Evolutionary conservation across 2,797 vertebrate species (phyloP).

Genomic region (Cossypha polioptera): DNA sequence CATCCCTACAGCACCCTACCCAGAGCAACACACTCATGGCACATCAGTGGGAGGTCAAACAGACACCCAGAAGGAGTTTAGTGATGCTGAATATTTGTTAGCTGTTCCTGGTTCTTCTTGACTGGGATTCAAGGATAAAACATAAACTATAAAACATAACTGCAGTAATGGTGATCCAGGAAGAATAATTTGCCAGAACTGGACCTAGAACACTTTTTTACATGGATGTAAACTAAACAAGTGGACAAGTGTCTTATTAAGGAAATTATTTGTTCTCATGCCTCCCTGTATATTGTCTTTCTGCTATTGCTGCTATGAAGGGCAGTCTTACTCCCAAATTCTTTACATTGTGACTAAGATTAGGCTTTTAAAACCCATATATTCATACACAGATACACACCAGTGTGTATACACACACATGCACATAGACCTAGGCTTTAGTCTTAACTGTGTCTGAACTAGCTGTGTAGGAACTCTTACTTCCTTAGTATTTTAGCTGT

Average conservation of each 20-base stretch:
- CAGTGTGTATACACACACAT: rapidly evolving
- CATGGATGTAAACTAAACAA: not conserved
- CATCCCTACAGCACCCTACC: not conserved
- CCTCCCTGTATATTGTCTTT: not conserved
- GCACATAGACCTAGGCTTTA: not conserved
- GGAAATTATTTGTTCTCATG: not conserved
- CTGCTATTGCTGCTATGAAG: not conserved
- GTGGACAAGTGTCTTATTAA: not conserved
- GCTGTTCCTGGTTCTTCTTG: not conserved
- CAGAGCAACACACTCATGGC: not conserved
- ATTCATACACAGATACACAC: no score
- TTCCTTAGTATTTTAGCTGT: not conserved
- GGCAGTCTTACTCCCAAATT: not conserved
- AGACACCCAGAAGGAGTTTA: not conserved
- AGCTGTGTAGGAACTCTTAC: not conserved
- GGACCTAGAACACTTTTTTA: not conserved
- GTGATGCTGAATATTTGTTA: not conserved
- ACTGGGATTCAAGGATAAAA: not conserved
- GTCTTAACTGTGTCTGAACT: not conserved
- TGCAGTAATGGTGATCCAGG: not conserved
- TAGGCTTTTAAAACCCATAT: not conserved
- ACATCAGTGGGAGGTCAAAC: not conserved
- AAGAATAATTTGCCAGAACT: not conserved
- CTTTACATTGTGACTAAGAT: not conserved
- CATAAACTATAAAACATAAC: not conserved